phyloP scores from a whole-genome alignment of 2,113 vertebrate genomes.

The Odocoileus hemionus region DNA sequence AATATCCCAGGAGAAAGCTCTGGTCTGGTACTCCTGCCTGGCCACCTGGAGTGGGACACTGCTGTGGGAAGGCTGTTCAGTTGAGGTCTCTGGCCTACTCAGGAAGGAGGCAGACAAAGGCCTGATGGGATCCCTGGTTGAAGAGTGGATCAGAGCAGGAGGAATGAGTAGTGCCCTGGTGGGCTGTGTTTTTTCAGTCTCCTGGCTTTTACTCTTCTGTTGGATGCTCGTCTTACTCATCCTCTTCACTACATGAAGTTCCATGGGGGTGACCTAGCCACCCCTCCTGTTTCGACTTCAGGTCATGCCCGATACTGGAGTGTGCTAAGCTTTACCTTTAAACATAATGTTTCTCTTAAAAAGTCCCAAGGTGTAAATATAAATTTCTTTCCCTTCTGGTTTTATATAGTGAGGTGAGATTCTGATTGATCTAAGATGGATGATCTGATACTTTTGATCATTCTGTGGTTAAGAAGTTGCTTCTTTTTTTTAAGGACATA shows the following conservation, averaged over 20 bases:
- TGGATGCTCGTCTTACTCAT: conserved; percentile 87
- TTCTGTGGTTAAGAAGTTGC: neutral
- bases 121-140: conserved; percentile 77
- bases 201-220: neutral
- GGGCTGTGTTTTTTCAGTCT: conserved; percentile 84
- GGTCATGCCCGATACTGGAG: conserved; percentile 39
- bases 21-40: conserved; percentile 78
- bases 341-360: conserved; percentile 61
- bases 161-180: conserved; percentile 87
- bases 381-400: neutral
- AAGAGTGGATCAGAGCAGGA: conserved; percentile 85
- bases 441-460: neutral
- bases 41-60: conserved; percentile 60
- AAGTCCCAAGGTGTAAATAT: neutral
- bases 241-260: conserved; percentile 84
- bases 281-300: conserved; percentile 48
- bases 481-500: neutral
- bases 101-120: conserved; percentile 76
- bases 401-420: neutral
- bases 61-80: conserved; percentile 58
- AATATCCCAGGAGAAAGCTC: conserved; percentile 75
- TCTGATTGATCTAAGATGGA: neutral
- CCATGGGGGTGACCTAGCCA: neutral
- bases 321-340: conserved; percentile 65
- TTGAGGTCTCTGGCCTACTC: conserved; percentile 71